Conservation (phyloP, 2,888 invertebrate genomes). For the Zonitis immaculata region DNA sequence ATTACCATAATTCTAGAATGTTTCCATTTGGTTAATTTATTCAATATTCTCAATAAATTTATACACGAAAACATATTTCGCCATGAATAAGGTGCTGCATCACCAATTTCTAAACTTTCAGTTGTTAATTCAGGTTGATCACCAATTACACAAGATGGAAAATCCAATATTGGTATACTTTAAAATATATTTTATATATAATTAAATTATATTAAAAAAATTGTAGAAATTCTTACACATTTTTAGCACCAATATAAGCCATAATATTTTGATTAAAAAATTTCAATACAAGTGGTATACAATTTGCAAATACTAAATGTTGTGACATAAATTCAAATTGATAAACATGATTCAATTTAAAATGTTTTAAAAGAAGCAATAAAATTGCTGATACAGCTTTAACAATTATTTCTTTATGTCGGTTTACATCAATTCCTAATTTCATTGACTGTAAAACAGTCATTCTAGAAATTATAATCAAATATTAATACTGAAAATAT, state of each 20-base stretch:
- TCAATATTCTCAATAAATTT: conserved; percentile 90
- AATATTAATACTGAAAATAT: conserved; percentile 5
- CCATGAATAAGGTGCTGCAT: conserved; percentile 88
- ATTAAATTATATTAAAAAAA: conserved; percentile 5
- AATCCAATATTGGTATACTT: conserved; percentile 88
- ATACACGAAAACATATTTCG: conserved; percentile 97
- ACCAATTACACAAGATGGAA: conserved; percentile 93
- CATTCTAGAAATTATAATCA: conserved; percentile 53
- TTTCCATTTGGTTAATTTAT: conserved; percentile 99
- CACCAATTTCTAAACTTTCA: conserved; percentile 83
- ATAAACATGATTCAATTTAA: conserved; percentile 95
- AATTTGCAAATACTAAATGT: conserved; percentile 98
- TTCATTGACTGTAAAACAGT: conserved; percentile 93
- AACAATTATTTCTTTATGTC: conserved; percentile 98
- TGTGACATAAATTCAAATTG: conserved; percentile 99
- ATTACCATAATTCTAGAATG: conserved; percentile 91
- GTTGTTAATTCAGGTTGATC: conserved; percentile 91
- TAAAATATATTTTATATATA: conserved; percentile 26
- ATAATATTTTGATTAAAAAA: conserved; percentile 98
- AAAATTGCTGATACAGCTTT: conserved; percentile 92
- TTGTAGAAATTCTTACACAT: conserved; percentile 55
- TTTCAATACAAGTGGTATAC: conserved; percentile 95
- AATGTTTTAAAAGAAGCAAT: conserved; percentile 89
- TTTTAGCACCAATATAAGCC: conserved; percentile 91
- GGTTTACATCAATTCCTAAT: conserved; percentile 93